Base-by-base conservation (phyloP, 2,888 invertebrate genomes). In the Stomorhina lunata region DNA sequence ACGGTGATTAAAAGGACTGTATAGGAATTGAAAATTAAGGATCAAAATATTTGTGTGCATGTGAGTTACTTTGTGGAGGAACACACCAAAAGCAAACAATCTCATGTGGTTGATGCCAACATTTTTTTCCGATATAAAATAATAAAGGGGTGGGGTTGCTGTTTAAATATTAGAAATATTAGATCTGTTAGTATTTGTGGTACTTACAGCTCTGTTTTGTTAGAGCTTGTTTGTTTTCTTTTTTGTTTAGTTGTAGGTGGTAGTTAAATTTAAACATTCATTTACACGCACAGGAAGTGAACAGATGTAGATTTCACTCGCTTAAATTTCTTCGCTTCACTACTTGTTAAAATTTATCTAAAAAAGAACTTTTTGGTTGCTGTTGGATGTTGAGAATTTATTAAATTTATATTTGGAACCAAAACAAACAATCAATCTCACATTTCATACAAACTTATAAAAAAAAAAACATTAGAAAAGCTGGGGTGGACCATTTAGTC, bases 281-380 rank as follows among this genome's bases (percentile, higher is more conserved):
- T 79, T 79, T 82, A 79, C 82, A 79, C 75, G 79, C 82, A 79
- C 82, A 65, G 65, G 71, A 88, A 88, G 85, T 87, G 89, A 88
- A 89, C 89, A 89, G 89, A 89, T 89, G 89, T 88, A 88, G 40
- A 61, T 40, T 59, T 55, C 27, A 48, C 32, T 68, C 40, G 37
- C 43, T 25, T 43, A 59, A 45, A 63, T 40, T n/a, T 59, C 5
- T 32, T 40, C 25, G 29, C 53, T 65, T 37, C 45, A 55, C 29
- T 29, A 10, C 20, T 22, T 57, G 22, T 22, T 43, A 20, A n/a
- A 66, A 63, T 53, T 65, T 55, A 48, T 37, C 20, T 20, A 48
- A 68, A 65, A 48, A 76, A 34, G 5, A 12, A 25, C 22, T 4
- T 15, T 37, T 17, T 5, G 20, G 25, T 15, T 45, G 37, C 63